phyloP scores from a whole-genome alignment of 2,113 vertebrate genomes.

The Oxygymnocypris stewartii region DNA sequence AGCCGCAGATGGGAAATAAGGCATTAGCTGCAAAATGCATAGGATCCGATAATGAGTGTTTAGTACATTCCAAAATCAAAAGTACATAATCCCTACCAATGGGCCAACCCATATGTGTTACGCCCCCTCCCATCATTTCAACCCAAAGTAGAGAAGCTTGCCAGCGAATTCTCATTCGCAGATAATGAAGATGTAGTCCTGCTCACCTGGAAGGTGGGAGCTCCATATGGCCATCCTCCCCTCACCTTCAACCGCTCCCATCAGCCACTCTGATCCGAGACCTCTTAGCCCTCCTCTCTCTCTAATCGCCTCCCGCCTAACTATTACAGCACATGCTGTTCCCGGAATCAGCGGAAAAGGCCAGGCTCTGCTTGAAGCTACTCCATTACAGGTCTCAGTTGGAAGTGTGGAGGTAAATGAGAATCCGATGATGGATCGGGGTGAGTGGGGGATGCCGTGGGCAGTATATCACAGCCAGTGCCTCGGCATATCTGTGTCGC shows the following conservation, averaged over 20 bases:
- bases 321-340: neutral
- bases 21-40: neutral
- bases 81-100: neutral
- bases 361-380: neutral
- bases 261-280: neutral
- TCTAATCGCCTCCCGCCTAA: conserved; percentile 13
- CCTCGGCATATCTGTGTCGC: conserved; percentile 20
- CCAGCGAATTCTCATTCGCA: neutral
- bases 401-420: conserved; percentile 50
- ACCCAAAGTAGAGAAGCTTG: neutral
- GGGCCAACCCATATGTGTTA: neutral
- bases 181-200: conserved; percentile 54
- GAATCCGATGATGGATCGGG: conserved; percentile 47
- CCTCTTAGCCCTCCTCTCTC: conserved; percentile 4
- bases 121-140: neutral
- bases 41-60: conserved; percentile 21
- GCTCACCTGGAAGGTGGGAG: conserved; percentile 5
- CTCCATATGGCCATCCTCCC: conserved; percentile 48
- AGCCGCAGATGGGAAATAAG: conserved; percentile 40
- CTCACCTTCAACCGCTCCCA: neutral
- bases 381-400: conserved; percentile 25
- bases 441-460: conserved; percentile 17
- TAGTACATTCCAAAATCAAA: neutral
- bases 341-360: conserved; percentile 21
- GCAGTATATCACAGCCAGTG: conserved; percentile 43